phyloP scores from a whole-genome alignment of 2,113 vertebrate species.

The Megatriorchis doriae region DNA sequence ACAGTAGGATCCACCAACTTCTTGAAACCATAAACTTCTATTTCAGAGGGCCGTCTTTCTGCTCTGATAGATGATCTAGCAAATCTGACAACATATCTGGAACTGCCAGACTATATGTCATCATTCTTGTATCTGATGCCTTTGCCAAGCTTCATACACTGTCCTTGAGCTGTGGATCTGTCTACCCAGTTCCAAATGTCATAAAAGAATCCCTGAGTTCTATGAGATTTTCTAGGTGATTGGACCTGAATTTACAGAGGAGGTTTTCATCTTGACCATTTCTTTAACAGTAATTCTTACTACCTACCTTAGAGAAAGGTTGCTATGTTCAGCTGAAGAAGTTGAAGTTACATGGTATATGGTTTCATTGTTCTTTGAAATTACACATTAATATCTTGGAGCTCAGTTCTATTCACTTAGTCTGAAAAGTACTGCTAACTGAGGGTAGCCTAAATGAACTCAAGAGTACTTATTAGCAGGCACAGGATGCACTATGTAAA shows the following conservation, averaged over 20 bases:
- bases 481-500: fast-evolving
- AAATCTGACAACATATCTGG: not conserved
- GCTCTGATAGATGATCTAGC: not conserved
- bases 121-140: not conserved
- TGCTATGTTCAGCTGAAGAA: not conserved
- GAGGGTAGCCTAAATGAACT: not conserved
- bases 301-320: not conserved
- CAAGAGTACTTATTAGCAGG: not conserved
- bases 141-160: not conserved
- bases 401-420: not conserved
- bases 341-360: not conserved
- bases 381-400: not conserved
- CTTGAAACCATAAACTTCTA: not conserved
- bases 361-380: not conserved
- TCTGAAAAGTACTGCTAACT: not conserved
- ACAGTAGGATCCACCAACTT: not conserved
- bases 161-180: not conserved
- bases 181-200: not conserved
- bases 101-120: not conserved
- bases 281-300: not conserved
- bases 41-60: not conserved
- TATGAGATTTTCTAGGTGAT: not conserved
- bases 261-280: not conserved
- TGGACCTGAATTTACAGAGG: not conserved
- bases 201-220: not conserved